Conservation (phyloP, 2,113 vertebrate genomes). For the Mesembrinibis cayennensis region DNA sequence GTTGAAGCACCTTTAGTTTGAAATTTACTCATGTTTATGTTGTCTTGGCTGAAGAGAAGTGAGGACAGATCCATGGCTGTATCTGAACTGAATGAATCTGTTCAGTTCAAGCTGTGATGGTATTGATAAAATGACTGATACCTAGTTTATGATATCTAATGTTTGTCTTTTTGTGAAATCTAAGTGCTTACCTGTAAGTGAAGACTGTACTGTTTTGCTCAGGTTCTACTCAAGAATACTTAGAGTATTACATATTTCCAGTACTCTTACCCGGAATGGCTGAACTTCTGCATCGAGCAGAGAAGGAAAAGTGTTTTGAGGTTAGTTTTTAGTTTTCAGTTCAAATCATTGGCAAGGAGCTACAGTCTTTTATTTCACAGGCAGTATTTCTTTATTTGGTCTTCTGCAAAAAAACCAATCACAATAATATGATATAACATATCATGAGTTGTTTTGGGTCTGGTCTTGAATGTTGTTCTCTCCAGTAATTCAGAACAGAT, state of each 20-base stretch:
- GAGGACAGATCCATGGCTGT: neutral
- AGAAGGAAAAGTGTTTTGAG: constrained; percentile 82
- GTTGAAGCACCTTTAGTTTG: neutral
- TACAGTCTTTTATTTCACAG: neutral
- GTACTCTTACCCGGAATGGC: constrained; percentile 84
- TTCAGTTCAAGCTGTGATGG: neutral
- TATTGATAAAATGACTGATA: neutral
- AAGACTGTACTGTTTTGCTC: constrained; percentile 10
- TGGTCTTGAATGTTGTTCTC: neutral
- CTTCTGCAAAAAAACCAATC: neutral
- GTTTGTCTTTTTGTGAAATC: neutral
- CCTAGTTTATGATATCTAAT: neutral
- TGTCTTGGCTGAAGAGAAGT: neutral
- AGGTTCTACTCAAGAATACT: constrained; percentile 78
- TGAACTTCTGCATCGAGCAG: constrained; percentile 80
- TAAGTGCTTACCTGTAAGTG: neutral
- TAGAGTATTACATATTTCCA: constrained; percentile 84
- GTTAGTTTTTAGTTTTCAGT: constrained; percentile 68
- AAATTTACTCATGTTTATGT: neutral
- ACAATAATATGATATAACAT: neutral
- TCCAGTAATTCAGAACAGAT: neutral
- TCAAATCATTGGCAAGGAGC: neutral
- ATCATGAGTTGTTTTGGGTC: neutral
- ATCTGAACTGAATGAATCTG: neutral
- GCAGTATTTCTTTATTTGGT: neutral